Percentiles rank a stretch among this genome's conserved stretches.
Evolutionary conservation across 2,113 vertebrate genomes (phyloP).

Genomic region (Cyanistes caeruleus): DNA sequence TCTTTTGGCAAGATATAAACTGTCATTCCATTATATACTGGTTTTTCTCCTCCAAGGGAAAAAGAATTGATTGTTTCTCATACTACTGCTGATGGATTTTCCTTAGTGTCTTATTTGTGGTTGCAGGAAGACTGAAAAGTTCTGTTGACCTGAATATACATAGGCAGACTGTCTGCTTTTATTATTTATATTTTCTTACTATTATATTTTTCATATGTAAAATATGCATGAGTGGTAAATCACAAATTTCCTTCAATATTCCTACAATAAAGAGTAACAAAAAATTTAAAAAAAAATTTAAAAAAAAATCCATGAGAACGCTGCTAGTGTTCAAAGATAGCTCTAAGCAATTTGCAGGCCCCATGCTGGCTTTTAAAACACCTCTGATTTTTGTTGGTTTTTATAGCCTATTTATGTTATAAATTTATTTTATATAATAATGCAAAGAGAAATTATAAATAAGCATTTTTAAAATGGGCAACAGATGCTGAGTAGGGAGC

Average conservation of each 20-base stretch:
- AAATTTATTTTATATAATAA: neutral
- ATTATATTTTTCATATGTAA: neutral
- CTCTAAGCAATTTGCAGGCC: neutral
- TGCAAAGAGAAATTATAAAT: neutral
- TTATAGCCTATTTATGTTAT: neutral
- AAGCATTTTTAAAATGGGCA: neutral
- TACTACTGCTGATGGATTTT: neutral
- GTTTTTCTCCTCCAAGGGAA: neutral
- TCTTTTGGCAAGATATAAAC: neutral
- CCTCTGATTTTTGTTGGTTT: neutral
- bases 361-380: neutral
- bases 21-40: rapidly evolving
- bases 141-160: neutral
- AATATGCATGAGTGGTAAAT: neutral
- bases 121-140: neutral
- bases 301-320: neutral
- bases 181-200: neutral
- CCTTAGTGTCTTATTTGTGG: neutral
- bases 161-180: neutral
- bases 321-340: neutral
- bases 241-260: neutral
- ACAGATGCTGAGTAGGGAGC: neutral
- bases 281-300: too few species aligned
- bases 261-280: too few species aligned
- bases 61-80: neutral